phyloP scores from a whole-genome alignment of 2,113 vertebrate genomes.

The Hippoglossus stenolepis region DNA sequence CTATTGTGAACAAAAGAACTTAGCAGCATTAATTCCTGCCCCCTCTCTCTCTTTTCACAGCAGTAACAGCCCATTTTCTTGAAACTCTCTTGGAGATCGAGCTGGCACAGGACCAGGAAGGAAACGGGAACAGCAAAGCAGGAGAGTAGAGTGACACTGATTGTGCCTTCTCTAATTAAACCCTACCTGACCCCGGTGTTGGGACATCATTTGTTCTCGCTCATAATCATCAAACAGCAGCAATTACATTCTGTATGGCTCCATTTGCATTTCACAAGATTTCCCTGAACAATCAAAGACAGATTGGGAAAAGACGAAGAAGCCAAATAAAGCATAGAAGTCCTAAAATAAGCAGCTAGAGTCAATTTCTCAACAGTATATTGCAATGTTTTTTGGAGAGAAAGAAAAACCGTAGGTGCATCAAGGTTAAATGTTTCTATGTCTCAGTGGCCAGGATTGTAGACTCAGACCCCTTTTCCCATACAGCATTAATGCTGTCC shows the following conservation, averaged over 20 bases:
- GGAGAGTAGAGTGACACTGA: conserved; percentile 92
- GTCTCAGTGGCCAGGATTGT: conserved; percentile 12
- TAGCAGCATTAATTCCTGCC: conserved; percentile 73
- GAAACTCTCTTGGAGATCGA: conserved; percentile 84
- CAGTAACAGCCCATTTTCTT: conserved; percentile 86
- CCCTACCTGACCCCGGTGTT: conserved; percentile 95
- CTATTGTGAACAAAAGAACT: conserved; percentile 75
- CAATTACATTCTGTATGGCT: conserved; percentile 92
- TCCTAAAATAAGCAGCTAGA: conserved; percentile 19
- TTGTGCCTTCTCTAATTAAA: conserved; percentile 98
- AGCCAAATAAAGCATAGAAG: conserved; percentile 48
- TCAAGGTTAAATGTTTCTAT: conserved; percentile 41
- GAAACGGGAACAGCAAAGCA: conserved; percentile 74
- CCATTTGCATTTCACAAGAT: conserved; percentile 90
- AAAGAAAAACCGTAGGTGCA: conserved; percentile 40
- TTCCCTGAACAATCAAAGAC: conserved; percentile 78
- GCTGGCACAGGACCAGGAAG: conserved; percentile 89
- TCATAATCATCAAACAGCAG: conserved; percentile 91
- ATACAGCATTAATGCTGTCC: conserved; percentile 36
- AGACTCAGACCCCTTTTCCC: conserved; percentile 31
- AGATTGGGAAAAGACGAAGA: conserved; percentile 53
- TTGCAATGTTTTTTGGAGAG: conserved; percentile 6
- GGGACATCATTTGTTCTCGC: conserved; percentile 96
- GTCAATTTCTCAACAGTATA: conserved; percentile 43
- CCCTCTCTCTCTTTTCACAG: conserved; percentile 80